Conservation (phyloP, 2,888 invertebrate species). For the Nephrotoma guestfalica region DNA sequence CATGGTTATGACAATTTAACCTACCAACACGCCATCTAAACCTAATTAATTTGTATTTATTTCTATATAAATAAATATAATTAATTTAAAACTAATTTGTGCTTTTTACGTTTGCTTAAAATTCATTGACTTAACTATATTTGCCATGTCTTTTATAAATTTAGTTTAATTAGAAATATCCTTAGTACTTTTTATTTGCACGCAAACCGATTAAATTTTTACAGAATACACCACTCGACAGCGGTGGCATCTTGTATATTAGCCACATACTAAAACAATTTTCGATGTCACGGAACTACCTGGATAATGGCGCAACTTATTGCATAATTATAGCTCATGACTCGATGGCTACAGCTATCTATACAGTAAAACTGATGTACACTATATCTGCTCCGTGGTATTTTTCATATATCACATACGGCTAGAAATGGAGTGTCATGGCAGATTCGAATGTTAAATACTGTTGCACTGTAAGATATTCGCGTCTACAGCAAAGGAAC, state of each 20-base stretch:
- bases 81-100: background rate
- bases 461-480: background rate
- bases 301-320: background rate
- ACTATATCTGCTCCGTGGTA: too few relatives aligned
- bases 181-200: background rate
- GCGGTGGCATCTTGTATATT: background rate
- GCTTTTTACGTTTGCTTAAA: background rate
- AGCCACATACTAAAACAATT: background rate
- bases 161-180: background rate
- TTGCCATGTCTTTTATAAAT: background rate
- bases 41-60: background rate
- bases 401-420: background rate
- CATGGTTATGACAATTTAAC: background rate
- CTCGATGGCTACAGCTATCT: too few relatives aligned
- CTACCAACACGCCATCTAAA: background rate
- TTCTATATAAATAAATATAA: background rate
- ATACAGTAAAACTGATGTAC: too few relatives aligned
- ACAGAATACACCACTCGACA: background rate
- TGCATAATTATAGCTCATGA: background rate
- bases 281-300: background rate
- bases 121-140: background rate
- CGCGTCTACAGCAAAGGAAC: background rate
- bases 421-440: background rate
- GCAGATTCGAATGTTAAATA: background rate
- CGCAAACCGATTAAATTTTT: background rate